Evolutionary conservation across 2,888 invertebrate species (phyloP).

Genomic region (Esperia sulphurella): DNA sequence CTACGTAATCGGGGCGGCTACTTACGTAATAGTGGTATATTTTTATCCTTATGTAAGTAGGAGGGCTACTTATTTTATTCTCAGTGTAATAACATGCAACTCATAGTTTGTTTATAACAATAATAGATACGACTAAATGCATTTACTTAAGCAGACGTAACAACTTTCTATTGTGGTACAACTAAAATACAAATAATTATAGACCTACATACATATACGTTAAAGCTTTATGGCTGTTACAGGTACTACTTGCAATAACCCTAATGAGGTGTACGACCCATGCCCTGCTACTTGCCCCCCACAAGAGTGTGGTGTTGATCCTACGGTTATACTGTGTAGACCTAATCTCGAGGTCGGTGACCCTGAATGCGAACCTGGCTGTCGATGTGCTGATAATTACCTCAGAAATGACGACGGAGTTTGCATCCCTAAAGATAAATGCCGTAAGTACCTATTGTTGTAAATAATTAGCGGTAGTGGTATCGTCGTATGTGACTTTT

Average conservation of each 20-base stretch:
- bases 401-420: slow-evolving; percentile 20
- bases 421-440: slow-evolving; percentile 25
- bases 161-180: too few relatives aligned
- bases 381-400: slow-evolving; percentile 33
- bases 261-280: slow-evolving; percentile 26
- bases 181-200: too few relatives aligned
- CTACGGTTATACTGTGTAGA: slow-evolving; percentile 21
- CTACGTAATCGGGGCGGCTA: too few relatives aligned
- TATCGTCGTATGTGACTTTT: too few relatives aligned
- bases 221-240: neutral
- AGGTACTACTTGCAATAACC: slow-evolving; percentile 18
- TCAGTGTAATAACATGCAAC: too few relatives aligned
- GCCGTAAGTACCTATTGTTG: slow-evolving; percentile 20
- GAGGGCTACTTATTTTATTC: too few relatives aligned
- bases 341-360: slow-evolving; percentile 32
- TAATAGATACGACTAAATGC: too few relatives aligned
- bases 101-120: too few relatives aligned
- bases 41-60: too few relatives aligned
- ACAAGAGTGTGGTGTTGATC: slow-evolving; percentile 27
- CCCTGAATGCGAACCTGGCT: slow-evolving; percentile 28
- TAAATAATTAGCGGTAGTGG: too few relatives aligned
- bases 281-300: slow-evolving; percentile 27
- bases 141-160: too few relatives aligned
- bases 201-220: neutral
- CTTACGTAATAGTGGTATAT: too few relatives aligned